Base-by-base conservation (phyloP, 30 jellyfish, hydroid and myxozoan genomes). In the Aurelia sp. region DNA sequence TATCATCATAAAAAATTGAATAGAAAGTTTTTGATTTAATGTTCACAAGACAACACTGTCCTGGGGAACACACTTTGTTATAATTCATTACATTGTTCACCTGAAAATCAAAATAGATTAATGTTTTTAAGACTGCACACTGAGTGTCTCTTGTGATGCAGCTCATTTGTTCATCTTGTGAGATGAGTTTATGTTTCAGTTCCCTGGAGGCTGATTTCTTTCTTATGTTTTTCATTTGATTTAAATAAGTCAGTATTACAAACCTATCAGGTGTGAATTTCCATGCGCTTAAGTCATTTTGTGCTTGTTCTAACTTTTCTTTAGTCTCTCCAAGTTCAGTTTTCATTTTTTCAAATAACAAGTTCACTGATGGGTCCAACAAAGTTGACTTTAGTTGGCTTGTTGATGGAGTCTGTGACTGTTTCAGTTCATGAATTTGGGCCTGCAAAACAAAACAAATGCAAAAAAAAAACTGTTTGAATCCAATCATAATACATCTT, bases 251-350 rank as follows among this genome's bases (percentile, higher is more conserved):
- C 95, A 86, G 67, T 78, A 67, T 59, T 71, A 79, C 96, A 70
- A 71, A 95, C 99, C 99, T 95, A 94, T 95, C 99, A 21, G 99
- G 98, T 20, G 99, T 95, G 97, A 95, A 95, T 75, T 95, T 95
- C 99, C 99, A 95, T 8, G 99, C 99, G 79, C 85, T 95, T 90
- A 95, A 90, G 85, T 95, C 99, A 86, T 90, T 95, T 82, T 95
- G 99, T 47, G 99, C 99, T 81, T 95, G 99, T 81, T 95, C 99
- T 73, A 95, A 90, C 70, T 96, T 95, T 76, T 95, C 97, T 77
- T 95, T 95, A 12, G 98, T 83, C 24, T 95, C 99, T 33, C 97
- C 93, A 55, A 95, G 96, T 90, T 95, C 99, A 33, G 96, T 79
- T 95, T 89, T 95, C 99, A 95, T 95, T 82, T 86, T 95, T 77